phyloP scores from a whole-genome alignment of 2,888 invertebrate species.

The Tipula helvola region DNA sequence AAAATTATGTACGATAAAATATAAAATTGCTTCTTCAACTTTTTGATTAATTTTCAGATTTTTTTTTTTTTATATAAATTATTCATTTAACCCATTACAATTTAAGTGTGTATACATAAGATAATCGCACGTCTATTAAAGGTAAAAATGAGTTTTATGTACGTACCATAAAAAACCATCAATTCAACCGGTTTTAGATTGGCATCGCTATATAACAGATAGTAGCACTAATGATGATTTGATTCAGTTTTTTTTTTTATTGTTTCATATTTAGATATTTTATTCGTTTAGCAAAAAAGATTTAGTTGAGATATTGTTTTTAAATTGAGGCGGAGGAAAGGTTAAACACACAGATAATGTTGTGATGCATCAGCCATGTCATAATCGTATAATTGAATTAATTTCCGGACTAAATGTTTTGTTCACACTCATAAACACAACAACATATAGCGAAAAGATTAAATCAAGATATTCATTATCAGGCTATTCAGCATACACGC shows the following conservation, averaged over 20 bases:
- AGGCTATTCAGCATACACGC: neutral
- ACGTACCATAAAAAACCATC: neutral
- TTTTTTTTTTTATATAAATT: neutral
- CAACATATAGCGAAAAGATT: neutral
- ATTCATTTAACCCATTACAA: slow-evolving; percentile 4
- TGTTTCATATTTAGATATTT: neutral
- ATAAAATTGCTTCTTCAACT: neutral
- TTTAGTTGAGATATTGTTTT: neutral
- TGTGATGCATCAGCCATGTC: too few species aligned
- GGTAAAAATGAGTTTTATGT: neutral
- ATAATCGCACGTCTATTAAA: neutral
- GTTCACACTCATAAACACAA: neutral
- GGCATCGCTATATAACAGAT: neutral
- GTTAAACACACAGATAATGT: neutral
- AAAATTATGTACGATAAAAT: neutral
- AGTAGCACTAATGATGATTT: neutral
- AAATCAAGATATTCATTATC: neutral
- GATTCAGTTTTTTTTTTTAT: neutral
- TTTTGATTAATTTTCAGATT: neutral
- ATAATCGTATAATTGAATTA: neutral
- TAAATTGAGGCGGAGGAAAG: neutral
- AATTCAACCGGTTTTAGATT: neutral
- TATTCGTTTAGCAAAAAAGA: neutral
- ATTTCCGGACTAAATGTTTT: neutral
- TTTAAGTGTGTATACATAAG: neutral